Percentiles rank a stretch among this genome's conserved stretches.
These are phyloP conservation scores for Aromia moschata DNA, from an alignment of 2,888 invertebrate species.

Conservation along the genomic window DNA sequence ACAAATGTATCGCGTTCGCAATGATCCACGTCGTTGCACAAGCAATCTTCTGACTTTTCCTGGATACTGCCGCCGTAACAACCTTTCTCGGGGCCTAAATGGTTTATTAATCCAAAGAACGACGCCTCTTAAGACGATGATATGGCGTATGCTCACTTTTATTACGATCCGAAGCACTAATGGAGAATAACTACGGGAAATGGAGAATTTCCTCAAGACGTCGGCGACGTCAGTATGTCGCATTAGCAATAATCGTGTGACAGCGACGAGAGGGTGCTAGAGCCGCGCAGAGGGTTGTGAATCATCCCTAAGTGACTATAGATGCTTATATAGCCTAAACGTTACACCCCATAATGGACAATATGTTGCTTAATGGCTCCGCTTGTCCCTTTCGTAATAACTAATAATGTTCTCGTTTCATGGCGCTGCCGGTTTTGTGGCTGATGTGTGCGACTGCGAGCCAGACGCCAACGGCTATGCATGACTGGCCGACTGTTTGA, in stretches of 20 bases:
- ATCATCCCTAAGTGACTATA: conserved; percentile 54
- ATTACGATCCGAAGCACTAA: conserved; percentile 9
- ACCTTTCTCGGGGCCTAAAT: neutral
- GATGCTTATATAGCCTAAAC: conserved; percentile 48
- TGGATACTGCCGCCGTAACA: too few species aligned
- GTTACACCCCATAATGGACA: conserved; percentile 54
- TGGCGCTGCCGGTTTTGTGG: too few species aligned
- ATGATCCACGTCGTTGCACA: too few species aligned
- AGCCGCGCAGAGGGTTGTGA: conserved; percentile 46
- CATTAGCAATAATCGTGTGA: conserved; percentile 44
- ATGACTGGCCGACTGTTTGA: too few species aligned
- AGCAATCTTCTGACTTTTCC: too few species aligned
- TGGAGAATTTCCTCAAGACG: conserved; percentile 25
- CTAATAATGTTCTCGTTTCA: conserved; percentile 48
- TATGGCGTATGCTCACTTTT: conserved; percentile 5
- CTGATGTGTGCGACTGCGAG: too few species aligned
- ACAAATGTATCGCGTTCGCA: too few species aligned
- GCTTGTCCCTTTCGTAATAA: conserved; percentile 52
- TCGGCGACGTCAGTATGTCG: conserved; percentile 24
- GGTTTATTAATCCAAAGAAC: conserved; percentile 6
- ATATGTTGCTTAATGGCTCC: conserved; percentile 55
- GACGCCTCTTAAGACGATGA: neutral
- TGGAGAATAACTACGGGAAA: conserved; percentile 25
- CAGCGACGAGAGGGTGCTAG: conserved; percentile 35
- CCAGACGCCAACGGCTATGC: too few species aligned